Evolutionary conservation across 1,140 invertebrate species (phyloP).

Genomic region (Macrocentrus cingulum): DNA sequence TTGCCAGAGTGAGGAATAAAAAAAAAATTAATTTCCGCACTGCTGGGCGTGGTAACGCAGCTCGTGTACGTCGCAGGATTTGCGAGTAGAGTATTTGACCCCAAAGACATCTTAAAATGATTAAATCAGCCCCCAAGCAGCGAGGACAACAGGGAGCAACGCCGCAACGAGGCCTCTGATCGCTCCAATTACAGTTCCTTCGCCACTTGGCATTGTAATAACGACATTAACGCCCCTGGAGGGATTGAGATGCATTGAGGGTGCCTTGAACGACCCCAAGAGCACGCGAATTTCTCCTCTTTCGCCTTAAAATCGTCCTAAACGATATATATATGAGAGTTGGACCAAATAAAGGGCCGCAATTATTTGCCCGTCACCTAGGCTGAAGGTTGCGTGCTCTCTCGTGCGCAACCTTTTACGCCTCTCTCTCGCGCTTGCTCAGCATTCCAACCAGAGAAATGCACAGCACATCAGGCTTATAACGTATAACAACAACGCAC

Average conservation of each 20-base stretch:
- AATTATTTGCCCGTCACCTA: constrained; percentile 15
- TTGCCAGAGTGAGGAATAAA: too few relatives aligned
- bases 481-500: neutral
- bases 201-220: constrained; percentile 13
- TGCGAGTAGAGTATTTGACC: too few relatives aligned
- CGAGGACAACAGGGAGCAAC: neutral
- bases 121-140: neutral
- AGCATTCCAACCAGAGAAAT: constrained; percentile 10
- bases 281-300: neutral
- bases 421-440: neutral
- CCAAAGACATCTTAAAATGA: constrained; percentile 5
- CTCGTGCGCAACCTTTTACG: constrained; percentile 14
- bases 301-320: constrained; percentile 14
- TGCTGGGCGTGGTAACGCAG: too few relatives aligned
- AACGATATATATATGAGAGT: neutral
- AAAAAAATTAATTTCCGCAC: too few relatives aligned
- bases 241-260: neutral
- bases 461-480: too few relatives aligned
- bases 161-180: neutral
- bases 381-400: constrained; percentile 11
- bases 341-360: constrained; percentile 2
- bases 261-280: constrained; percentile 6
- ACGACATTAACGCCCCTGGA: constrained; percentile 15
- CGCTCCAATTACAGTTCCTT: constrained; percentile 14
- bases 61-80: too few relatives aligned